These are phyloP conservation scores for Parotia lawesii DNA, from an alignment of 2,113 vertebrate species.

Conservation along the genomic window DNA sequence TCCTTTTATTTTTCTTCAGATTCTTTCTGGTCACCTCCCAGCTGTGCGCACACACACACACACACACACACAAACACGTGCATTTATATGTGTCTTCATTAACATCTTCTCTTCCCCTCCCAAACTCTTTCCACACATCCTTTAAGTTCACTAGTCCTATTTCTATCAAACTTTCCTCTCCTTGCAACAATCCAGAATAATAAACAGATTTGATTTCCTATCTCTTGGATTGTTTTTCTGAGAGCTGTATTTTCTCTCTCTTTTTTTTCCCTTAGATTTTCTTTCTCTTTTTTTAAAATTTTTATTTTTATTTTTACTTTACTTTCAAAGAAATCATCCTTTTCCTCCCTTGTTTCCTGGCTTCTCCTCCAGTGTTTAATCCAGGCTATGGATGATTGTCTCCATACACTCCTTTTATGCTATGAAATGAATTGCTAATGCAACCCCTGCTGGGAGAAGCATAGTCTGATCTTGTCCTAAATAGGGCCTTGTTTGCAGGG, in stretches of 20 bases:
- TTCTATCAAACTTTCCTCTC: background rate
- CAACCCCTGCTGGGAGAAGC: slow-evolving; percentile 59
- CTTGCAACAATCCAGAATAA: slow-evolving; percentile 27
- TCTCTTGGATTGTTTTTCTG: background rate
- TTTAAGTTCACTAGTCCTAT: background rate
- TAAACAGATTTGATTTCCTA: background rate
- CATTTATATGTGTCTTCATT: background rate
- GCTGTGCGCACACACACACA: background rate
- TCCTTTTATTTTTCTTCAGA: slow-evolving; percentile 61
- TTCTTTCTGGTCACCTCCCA: slow-evolving; percentile 52
- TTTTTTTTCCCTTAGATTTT: fast-evolving
- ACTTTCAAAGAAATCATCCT: slow-evolving; percentile 20
- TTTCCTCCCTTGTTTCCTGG: background rate
- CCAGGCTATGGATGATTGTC: slow-evolving; percentile 42
- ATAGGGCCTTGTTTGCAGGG: slow-evolving; percentile 64
- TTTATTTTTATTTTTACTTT: background rate
- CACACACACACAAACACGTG: fast-evolving
- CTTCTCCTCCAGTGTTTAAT: slow-evolving; percentile 38
- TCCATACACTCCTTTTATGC: slow-evolving; percentile 43
- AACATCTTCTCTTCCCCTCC: background rate
- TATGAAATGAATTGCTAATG: slow-evolving; percentile 63
- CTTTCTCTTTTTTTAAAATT: background rate
- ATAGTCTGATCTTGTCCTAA: slow-evolving; percentile 68
- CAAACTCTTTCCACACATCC: background rate
- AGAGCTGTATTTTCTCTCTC: background rate